Conservation (phyloP, 2,113 vertebrate species). For the Scophthalmus maximus region DNA sequence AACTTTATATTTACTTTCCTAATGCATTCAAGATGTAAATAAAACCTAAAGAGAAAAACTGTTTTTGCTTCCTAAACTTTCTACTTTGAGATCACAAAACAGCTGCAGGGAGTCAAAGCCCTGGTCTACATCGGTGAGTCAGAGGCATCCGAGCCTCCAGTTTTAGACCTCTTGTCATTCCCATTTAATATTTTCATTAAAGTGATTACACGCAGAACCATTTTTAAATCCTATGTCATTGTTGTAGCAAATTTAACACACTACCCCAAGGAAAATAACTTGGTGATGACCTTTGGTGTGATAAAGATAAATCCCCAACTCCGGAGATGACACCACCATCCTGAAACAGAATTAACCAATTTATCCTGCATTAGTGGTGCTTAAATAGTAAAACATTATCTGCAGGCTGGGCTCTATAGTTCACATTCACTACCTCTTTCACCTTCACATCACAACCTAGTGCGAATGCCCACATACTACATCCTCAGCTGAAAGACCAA, state of each 20-base stretch:
- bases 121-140: slow-evolving; percentile 61
- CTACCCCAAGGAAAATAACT: slow-evolving; percentile 53
- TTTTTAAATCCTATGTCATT: slow-evolving; percentile 55
- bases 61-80: slow-evolving; percentile 41
- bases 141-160: slow-evolving; percentile 59
- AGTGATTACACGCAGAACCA: slow-evolving; percentile 59
- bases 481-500: slow-evolving; percentile 47
- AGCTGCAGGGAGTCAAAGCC: slow-evolving; percentile 52
- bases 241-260: slow-evolving; percentile 57
- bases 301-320: slow-evolving; percentile 62
- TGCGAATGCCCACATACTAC: slow-evolving; percentile 16
- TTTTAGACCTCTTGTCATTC: slow-evolving; percentile 66
- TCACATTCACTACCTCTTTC: slow-evolving; percentile 8
- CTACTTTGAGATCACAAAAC: slow-evolving; percentile 42
- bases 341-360: slow-evolving; percentile 40
- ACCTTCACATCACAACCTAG: slow-evolving; percentile 24
- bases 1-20: neutral
- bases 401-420: neutral
- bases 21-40: neutral
- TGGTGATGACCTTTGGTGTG: slow-evolving; percentile 62
- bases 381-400: slow-evolving; percentile 42
- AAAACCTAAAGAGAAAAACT: slow-evolving; percentile 27
- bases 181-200: slow-evolving; percentile 78
- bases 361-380: slow-evolving; percentile 29
- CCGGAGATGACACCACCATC: slow-evolving; percentile 29